phyloP scores from a whole-genome alignment of 1,140 invertebrate genomes.

The Anthonomus grandis region DNA sequence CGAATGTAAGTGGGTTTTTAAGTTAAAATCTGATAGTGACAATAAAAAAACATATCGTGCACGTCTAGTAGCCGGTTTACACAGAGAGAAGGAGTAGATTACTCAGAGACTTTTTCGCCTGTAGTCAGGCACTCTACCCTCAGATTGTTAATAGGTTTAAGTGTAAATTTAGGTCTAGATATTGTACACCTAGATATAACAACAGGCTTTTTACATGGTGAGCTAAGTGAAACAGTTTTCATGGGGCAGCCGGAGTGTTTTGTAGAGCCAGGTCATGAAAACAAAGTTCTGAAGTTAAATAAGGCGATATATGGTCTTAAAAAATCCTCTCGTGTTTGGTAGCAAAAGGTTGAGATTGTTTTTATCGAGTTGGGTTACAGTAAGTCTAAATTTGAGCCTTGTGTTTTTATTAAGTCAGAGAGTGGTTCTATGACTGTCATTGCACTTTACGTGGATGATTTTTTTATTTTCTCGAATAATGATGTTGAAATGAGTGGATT shows the following conservation, averaged over 20 bases:
- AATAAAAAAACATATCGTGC: slow-evolving; percentile 33
- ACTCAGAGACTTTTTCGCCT: slow-evolving; percentile 29
- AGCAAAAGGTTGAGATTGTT: slow-evolving; percentile 34
- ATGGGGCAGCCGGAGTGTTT: slow-evolving; percentile 34
- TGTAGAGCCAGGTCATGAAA: too few relatives aligned
- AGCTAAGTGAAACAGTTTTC: slow-evolving; percentile 42
- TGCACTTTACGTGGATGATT: slow-evolving; percentile 21
- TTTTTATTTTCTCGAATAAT: slow-evolving; percentile 24
- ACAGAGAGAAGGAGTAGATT: slow-evolving; percentile 21
- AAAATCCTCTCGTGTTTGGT: slow-evolving; percentile 37
- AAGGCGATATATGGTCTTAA: slow-evolving; percentile 45
- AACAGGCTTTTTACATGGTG: slow-evolving; percentile 46
- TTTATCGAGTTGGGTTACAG: slow-evolving; percentile 34
- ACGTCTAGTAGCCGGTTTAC: too few relatives aligned
- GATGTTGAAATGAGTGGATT: slow-evolving; percentile 18
- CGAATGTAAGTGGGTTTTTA: slow-evolving; percentile 46
- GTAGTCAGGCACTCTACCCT: slow-evolving; percentile 32
- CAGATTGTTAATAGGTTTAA: slow-evolving; percentile 35
- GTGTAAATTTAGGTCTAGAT: slow-evolving; percentile 33
- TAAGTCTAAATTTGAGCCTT: slow-evolving; percentile 41
- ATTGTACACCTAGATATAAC: slow-evolving; percentile 43
- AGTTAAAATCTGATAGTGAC: slow-evolving; percentile 37
- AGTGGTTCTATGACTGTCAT: slow-evolving; percentile 31
- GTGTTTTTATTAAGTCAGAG: slow-evolving; percentile 38
- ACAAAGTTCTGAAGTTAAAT: slow-evolving; percentile 39